Conservation (phyloP, 1,140 invertebrate genomes). For the Eueides isabella region DNA sequence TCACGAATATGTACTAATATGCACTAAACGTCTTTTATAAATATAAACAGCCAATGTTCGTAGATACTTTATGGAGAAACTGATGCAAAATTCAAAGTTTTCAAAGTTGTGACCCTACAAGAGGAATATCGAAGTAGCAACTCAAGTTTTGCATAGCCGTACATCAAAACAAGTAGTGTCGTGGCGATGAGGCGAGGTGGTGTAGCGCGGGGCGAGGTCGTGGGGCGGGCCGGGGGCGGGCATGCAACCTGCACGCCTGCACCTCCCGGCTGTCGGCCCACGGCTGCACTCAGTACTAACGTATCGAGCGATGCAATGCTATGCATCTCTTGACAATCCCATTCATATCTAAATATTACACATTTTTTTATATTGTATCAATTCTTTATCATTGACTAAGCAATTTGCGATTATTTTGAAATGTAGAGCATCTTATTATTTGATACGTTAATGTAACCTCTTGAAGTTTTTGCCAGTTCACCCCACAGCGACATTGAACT, state of each 20-base stretch:
- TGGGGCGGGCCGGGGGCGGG: slow-evolving; percentile 57
- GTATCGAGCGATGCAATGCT: slow-evolving; percentile 39
- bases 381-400: neutral
- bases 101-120: slow-evolving; percentile 41
- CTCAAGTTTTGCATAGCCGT: slow-evolving; percentile 76
- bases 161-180: slow-evolving; percentile 78
- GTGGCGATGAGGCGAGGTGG: slow-evolving; percentile 49
- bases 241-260: slow-evolving; percentile 61
- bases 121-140: slow-evolving; percentile 50
- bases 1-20: neutral
- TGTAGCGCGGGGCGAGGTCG: slow-evolving; percentile 49
- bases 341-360: slow-evolving; percentile 20
- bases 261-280: slow-evolving; percentile 28
- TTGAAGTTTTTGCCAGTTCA: neutral
- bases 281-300: slow-evolving; percentile 55
- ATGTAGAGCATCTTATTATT: neutral
- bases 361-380: neutral
- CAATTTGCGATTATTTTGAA: neutral
- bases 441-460: neutral
- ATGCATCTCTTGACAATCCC: slow-evolving; percentile 20
- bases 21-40: too few species aligned
- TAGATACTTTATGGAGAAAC: neutral
- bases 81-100: slow-evolving; percentile 29
- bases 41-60: neutral
- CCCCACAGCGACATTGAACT: slow-evolving; percentile 7